Evolutionary conservation across 2,797 vertebrate genomes (phyloP).

Genomic region (Acanthurus leucopareius): DNA sequence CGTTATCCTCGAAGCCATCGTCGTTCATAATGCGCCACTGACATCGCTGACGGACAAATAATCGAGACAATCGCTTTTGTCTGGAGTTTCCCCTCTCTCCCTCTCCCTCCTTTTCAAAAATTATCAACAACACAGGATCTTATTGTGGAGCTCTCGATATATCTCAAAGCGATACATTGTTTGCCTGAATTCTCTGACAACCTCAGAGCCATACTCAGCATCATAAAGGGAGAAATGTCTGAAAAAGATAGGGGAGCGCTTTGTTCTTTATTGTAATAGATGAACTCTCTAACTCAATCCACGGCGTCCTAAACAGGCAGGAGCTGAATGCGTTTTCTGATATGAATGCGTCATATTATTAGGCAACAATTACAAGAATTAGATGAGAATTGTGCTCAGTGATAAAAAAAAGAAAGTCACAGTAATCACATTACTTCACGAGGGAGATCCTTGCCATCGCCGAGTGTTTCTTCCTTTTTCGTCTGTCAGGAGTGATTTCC

Average conservation of each 20-base stretch:
- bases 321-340: constrained; percentile 58
- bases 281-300: constrained; percentile 72
- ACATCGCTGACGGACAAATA: constrained; percentile 75
- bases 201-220: constrained; percentile 66
- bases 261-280: constrained; percentile 76
- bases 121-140: constrained; percentile 67
- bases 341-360: constrained; percentile 75
- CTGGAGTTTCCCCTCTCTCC: constrained; percentile 62
- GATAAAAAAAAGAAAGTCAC: constrained; percentile 23
- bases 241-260: constrained; percentile 70
- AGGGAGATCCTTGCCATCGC: constrained; percentile 42
- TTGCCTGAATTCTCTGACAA: constrained; percentile 64
- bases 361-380: constrained; percentile 82
- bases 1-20: constrained; percentile 74
- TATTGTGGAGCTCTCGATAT: constrained; percentile 65
- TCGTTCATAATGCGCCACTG: constrained; percentile 54
- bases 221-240: constrained; percentile 67
- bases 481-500: constrained; percentile 44
- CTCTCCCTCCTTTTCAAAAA: constrained; percentile 41
- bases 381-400: constrained; percentile 66
- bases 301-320: constrained; percentile 46
- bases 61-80: constrained; percentile 80
- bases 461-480: constrained; percentile 18
- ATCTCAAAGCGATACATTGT: constrained; percentile 75
- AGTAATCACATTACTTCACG: constrained; percentile 61